Base-by-base conservation (phyloP, 2,888 invertebrate genomes). In the Drymonia ruficornis region DNA sequence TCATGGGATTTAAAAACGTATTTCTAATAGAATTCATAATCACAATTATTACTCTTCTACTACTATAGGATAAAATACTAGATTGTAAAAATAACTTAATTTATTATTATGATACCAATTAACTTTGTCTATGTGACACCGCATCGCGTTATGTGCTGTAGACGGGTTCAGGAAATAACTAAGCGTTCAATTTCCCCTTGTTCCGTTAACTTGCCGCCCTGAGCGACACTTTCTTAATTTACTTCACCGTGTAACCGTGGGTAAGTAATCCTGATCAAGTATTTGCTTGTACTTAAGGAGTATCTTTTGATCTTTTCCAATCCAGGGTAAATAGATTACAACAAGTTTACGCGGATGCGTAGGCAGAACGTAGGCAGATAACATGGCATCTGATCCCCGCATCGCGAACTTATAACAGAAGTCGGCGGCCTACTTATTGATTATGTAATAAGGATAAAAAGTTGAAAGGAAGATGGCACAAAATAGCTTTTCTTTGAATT, bases 181-280 rank as follows among this genome's bases (percentile, higher is more conserved):
- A 56, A 61, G 52, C 68, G 68, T 59, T 70, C 71, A 72, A 75
- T 76, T 75, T 75, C 68, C 65, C 56, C 63, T 58, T 57, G 52
- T 65, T 59, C 59, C 49, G 48, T 49, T 53, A 52, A 67, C 59
- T 59, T 63, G 59, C 63, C 57, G 58, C 63, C 57, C 43, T 63
- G 63, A 61, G 57, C 57, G 63, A 71, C 63, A 66, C 61, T 63
- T 55, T 55, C 56, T 60, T 59, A 56, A 59, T 55, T 65, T 63
- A 62, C 62, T 44, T 53, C 43, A 45, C 56, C 54, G 54, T 50
- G 56, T 55, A 54, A 61, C 56, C 54, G 57, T 58, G 50, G 52
- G 47, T 38, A 50, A 53, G 46, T 53, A 52, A 34, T 49, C 15
- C 28, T 16, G 29, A 9, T 36, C n/a, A n/a, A 53, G 36, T 63